Base-by-base conservation (phyloP, 2,797 vertebrate genomes). In the Myiothlypis coronata region DNA sequence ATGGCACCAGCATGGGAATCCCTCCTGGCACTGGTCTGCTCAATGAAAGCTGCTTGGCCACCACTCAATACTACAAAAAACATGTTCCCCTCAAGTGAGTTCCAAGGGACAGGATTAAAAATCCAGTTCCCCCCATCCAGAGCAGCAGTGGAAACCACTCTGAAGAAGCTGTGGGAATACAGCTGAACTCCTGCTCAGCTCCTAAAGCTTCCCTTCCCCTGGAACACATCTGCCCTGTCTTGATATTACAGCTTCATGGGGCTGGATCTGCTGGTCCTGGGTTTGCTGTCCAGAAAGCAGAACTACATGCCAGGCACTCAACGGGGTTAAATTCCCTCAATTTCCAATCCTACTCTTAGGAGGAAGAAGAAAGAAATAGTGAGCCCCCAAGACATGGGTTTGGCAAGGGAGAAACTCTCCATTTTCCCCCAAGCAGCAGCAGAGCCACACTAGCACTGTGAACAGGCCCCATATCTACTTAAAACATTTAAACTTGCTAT, bases 371-470 rank as follows among this genome's bases (percentile, higher is more conserved):
- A 41, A 46, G 19, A 12, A 69, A 57, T 3, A 79, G 19, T 2
- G 4, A 79, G 55, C 3, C n/a, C 47, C 21, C 32, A 74, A 41
- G 27, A 60, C 20, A 13, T 0, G 0, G 6, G 5, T 24, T 23
- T 60, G 32, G 68, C 26, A 30, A 26, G 0, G 13, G 41, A 50
- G 74, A 69, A 72, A 13, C 27, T 21, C 14, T n/a, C 22, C 19
- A 4, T 14, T 59, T 47, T 30, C 12, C 56, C 49, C 44, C 0
- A 0, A 28, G 70, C 28, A 69, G 27, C 24, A 20, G 18, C 8
- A 74, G 27, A 61, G 15, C 27, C 46, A 44, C 53, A 21, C 20
- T 18, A 52, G 17, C 41, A 37, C 34, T 34, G 9, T 8, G 5
- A 57, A 26, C 23, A 56, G 26, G 15, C 17, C 11, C 27, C 5